These are phyloP conservation scores for Charanyca ferruginea DNA, from an alignment of 2,888 invertebrate genomes.

Conservation along the genomic window DNA sequence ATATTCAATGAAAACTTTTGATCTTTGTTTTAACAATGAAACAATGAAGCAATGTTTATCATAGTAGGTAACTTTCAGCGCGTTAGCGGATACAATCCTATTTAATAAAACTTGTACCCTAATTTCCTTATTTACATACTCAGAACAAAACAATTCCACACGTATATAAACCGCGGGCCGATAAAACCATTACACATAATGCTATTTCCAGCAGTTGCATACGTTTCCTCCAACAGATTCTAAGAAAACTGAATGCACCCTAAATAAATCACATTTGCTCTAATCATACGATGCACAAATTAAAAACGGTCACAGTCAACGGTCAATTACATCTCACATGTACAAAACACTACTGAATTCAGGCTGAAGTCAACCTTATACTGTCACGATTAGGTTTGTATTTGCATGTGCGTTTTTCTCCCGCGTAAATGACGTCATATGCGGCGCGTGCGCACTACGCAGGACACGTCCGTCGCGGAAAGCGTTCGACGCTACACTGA, in stretches of 20 bases:
- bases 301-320: slow-evolving; percentile 71
- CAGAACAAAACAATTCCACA: slow-evolving; percentile 38
- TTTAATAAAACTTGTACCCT: not conserved
- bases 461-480: slow-evolving; percentile 65
- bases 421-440: slow-evolving; percentile 65
- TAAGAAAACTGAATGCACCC: slow-evolving; percentile 53
- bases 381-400: slow-evolving; percentile 30
- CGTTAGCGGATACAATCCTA: not conserved
- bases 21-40: not conserved
- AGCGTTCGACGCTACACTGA: slow-evolving; percentile 71
- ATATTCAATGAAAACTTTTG: not conserved
- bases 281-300: slow-evolving; percentile 69
- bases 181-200: slow-evolving; percentile 41
- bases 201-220: slow-evolving; percentile 56
- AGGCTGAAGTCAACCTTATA: slow-evolving; percentile 57
- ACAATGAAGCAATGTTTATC: not conserved
- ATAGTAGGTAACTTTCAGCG: not conserved
- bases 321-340: slow-evolving; percentile 61
- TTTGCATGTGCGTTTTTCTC: slow-evolving; percentile 25
- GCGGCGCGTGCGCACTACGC: slow-evolving; percentile 56
- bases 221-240: slow-evolving; percentile 43
- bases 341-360: slow-evolving; percentile 59
- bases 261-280: slow-evolving; percentile 60
- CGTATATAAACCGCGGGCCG: slow-evolving; percentile 36
- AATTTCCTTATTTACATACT: slow-evolving; percentile 47